These are phyloP conservation scores for Leptinotarsa tumamoca DNA, from an alignment of 2,888 invertebrate species.

Conservation along the genomic window DNA sequence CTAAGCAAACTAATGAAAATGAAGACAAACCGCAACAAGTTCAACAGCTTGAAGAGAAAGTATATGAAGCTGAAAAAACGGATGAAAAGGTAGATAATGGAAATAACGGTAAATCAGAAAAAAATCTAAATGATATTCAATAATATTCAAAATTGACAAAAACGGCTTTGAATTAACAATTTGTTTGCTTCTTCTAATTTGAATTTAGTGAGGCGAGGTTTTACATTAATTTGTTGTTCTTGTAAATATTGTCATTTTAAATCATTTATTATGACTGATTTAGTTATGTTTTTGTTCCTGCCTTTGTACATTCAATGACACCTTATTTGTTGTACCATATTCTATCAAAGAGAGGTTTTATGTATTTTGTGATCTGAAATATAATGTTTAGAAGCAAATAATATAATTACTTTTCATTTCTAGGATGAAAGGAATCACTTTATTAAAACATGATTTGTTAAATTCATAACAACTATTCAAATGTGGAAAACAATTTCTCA, in stretches of 20 bases:
- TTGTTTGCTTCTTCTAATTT: constrained; percentile 40
- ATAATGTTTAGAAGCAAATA: neutral
- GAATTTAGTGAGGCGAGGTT: constrained; percentile 40
- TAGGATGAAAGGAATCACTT: neutral
- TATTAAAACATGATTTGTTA: too few relatives aligned
- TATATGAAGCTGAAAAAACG: constrained; percentile 30
- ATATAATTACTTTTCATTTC: neutral
- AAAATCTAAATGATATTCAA: constrained; percentile 13
- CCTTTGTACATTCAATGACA: constrained; percentile 53
- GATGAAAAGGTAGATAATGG: constrained; percentile 27
- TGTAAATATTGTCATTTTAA: constrained; percentile 43
- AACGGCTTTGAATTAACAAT: constrained; percentile 39
- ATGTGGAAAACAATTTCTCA: too few relatives aligned
- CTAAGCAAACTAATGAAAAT: neutral
- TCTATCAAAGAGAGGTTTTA: constrained; percentile 25
- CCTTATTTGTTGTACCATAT: constrained; percentile 55
- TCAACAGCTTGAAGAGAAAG: constrained; percentile 15
- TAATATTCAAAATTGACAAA: constrained; percentile 13
- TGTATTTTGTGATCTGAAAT: constrained; percentile 1
- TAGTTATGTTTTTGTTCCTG: constrained; percentile 37
- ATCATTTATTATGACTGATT: constrained; percentile 52
- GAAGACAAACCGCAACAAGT: constrained; percentile 17
- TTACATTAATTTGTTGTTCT: constrained; percentile 39
- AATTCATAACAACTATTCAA: too few relatives aligned
- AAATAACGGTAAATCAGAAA: constrained; percentile 17